A percentile compares a stretch with the other conserved stretches of the same genome.
Evolutionary conservation across 2,888 invertebrate species (phyloP).

Genomic region (Ceratothoa steindachneri): DNA sequence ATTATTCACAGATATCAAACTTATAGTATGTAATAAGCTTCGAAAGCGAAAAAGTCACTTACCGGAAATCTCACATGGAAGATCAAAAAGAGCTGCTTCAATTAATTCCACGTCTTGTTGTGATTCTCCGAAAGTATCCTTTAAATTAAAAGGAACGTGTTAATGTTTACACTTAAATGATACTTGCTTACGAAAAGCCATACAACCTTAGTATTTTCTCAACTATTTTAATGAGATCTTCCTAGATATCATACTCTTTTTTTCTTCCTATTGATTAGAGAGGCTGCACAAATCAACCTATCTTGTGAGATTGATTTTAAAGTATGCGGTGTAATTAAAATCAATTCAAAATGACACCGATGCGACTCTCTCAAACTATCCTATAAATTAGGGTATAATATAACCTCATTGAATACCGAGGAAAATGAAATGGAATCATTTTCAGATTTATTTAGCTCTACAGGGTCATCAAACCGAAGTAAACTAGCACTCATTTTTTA

Average conservation of each 20-base stretch:
- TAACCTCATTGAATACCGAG: conserved; percentile 7
- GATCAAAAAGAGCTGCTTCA: conserved; percentile 3
- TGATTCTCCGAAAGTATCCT: neutral
- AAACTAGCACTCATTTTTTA: conserved; percentile 24
- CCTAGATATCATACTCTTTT: neutral
- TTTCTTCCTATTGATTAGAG: neutral
- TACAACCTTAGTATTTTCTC: neutral
- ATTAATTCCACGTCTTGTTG: neutral
- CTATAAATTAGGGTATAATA: neutral
- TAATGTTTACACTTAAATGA: too few species aligned
- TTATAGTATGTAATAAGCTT: too few species aligned
- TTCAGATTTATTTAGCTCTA: neutral
- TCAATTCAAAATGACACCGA: too few species aligned
- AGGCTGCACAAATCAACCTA: neutral
- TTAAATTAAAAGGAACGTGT: neutral
- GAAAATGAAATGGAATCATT: neutral
- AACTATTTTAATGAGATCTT: neutral
- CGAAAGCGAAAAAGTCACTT: too few species aligned
- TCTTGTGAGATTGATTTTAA: neutral
- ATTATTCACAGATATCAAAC: too few species aligned
- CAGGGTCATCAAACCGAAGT: conserved; percentile 23
- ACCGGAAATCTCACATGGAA: neutral
- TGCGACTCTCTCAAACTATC: too few species aligned
- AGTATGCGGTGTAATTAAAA: neutral
- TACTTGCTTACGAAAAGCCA: too few species aligned